Conservation (phyloP, 2,888 invertebrate species). For the Drosophila percnosoma region DNA sequence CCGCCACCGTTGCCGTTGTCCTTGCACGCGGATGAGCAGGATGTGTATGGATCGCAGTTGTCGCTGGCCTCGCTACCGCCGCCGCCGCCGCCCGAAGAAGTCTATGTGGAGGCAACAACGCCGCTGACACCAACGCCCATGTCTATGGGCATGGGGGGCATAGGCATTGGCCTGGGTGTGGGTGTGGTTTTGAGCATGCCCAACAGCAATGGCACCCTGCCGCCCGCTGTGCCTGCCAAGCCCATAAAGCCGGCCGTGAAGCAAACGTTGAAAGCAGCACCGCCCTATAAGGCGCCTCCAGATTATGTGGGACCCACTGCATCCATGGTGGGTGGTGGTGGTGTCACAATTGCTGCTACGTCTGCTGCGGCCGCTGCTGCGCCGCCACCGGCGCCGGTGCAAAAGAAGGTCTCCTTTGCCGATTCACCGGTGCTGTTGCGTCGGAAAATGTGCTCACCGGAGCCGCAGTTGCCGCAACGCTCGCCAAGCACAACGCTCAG, state of each 20-base stretch:
- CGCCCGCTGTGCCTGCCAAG: constrained; percentile 81
- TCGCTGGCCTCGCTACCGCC: constrained; percentile 90
- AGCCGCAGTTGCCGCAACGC: constrained; percentile 76
- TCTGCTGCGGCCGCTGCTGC: constrained; percentile 3
- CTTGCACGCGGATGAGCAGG: constrained; percentile 80
- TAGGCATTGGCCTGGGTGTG: constrained; percentile 6
- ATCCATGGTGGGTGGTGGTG: neutral
- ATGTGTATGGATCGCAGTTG: constrained; percentile 88
- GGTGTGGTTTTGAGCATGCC: constrained; percentile 40
- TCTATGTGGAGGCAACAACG: constrained; percentile 45
- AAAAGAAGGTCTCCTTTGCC: constrained; percentile 84
- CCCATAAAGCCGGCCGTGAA: constrained; percentile 82
- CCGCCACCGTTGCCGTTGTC: constrained; percentile 87
- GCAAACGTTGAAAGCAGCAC: constrained; percentile 75
- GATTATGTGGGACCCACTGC: constrained; percentile 80
- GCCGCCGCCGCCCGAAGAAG: constrained; percentile 87
- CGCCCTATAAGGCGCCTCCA: constrained; percentile 85
- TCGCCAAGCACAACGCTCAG: constrained; percentile 68
- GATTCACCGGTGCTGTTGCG: constrained; percentile 85
- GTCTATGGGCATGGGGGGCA: constrained; percentile 27
- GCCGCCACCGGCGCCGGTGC: constrained; percentile 56
- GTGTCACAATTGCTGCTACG: neutral
- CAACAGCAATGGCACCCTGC: constrained; percentile 69
- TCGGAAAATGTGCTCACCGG: constrained; percentile 85
- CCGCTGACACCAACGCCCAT: constrained; percentile 51